A percentile compares a stretch with the other conserved stretches of the same genome.
Evolutionary conservation across 2,113 vertebrate genomes (phyloP).

Genomic region (Tautogolabrus adspersus): DNA sequence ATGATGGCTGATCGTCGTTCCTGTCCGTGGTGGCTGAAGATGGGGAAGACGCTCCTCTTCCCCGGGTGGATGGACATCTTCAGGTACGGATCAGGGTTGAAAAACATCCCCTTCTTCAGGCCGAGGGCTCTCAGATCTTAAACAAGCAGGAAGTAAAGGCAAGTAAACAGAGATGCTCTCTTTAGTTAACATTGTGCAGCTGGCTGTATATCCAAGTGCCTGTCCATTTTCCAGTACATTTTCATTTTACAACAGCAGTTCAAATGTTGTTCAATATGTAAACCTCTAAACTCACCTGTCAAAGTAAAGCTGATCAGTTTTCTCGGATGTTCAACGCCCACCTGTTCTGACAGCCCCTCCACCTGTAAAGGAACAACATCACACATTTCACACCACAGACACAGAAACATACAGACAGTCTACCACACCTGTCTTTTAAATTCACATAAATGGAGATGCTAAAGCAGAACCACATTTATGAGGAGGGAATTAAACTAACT

Average conservation of each 20-base stretch:
- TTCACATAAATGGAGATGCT: not conserved
- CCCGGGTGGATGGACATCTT: conserved; percentile 99
- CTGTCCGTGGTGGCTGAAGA: conserved; percentile 97
- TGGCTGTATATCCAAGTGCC: no score
- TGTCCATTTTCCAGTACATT: no score
- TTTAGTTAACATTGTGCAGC: no score
- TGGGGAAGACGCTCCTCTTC: conserved; percentile 95
- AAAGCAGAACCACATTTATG: no score
- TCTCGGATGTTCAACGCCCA: conserved; percentile 89
- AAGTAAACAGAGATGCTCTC: no score
- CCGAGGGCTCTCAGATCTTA: conserved; percentile 94
- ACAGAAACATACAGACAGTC: not conserved
- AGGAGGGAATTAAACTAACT: no score
- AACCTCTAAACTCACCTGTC: conserved; percentile 85
- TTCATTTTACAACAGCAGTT: no score
- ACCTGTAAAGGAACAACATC: conserved; percentile 78
- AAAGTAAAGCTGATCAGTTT: conserved; percentile 96
- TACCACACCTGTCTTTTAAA: not conserved
- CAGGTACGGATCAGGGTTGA: conserved; percentile 98
- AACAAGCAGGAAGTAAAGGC: conserved; percentile 14
- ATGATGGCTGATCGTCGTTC: conserved; percentile 96
- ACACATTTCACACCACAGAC: not conserved
- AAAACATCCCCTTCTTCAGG: conserved; percentile 99
- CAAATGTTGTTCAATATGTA: no score
- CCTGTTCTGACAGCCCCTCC: conserved; percentile 89